phyloP scores from a whole-genome alignment of 2,888 invertebrate genomes.

The Tenthredo notha region DNA sequence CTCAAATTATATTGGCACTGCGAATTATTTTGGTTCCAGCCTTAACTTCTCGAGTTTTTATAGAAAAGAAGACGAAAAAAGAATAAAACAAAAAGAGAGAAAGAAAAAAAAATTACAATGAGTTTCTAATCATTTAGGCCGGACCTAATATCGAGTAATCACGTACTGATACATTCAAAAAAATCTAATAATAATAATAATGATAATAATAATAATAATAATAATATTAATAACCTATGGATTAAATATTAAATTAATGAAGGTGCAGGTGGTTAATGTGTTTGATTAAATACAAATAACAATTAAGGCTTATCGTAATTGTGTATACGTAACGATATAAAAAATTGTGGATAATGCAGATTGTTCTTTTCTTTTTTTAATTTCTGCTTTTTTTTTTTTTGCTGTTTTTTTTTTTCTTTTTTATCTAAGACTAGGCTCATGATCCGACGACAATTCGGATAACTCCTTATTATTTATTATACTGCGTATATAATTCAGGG shows the following conservation, averaged over 20 bases:
- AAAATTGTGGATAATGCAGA: slow-evolving; percentile 28
- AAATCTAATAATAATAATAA: neutral
- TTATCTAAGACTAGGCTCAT: slow-evolving; percentile 52
- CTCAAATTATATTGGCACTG: slow-evolving; percentile 18
- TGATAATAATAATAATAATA: neutral
- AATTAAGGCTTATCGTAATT: neutral
- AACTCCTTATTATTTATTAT: slow-evolving; percentile 33
- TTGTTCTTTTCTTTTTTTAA: slow-evolving; percentile 54
- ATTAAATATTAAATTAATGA: slow-evolving; percentile 67
- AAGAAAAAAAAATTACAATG: neutral
- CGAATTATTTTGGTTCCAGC: slow-evolving; percentile 47
- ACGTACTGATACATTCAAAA: neutral
- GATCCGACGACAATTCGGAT: slow-evolving; percentile 44
- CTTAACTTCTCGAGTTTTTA: slow-evolving; percentile 35
- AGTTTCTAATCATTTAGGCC: slow-evolving; percentile 20
- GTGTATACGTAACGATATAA: slow-evolving; percentile 54
- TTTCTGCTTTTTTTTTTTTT: slow-evolving; percentile 62
- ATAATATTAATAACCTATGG: slow-evolving; percentile 3
- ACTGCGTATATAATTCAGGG: slow-evolving; percentile 25
- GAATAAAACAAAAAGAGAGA: neutral
- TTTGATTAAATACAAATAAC: slow-evolving; percentile 65
- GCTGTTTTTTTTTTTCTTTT: slow-evolving; percentile 55
- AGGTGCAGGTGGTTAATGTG: slow-evolving; percentile 58
- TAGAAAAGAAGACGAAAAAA: neutral
- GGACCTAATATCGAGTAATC: slow-evolving; percentile 16